Conservation (phyloP, 2,113 vertebrate genomes). For the Polypterus bichir region DNA sequence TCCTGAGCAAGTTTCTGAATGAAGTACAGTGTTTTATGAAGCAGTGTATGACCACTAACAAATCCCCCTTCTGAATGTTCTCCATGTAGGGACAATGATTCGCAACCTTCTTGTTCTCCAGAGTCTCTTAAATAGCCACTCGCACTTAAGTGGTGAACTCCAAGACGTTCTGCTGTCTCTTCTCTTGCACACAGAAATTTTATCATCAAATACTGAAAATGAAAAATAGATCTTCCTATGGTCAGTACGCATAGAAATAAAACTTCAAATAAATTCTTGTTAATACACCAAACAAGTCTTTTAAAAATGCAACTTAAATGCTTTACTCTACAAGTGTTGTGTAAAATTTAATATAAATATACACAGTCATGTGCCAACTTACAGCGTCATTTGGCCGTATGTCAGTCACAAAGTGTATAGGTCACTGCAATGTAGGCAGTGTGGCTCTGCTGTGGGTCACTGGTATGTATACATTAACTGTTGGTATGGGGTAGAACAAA, state of each 20-base stretch:
- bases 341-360: too few species aligned
- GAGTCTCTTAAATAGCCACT: constrained; percentile 70
- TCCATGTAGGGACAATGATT: constrained; percentile 41
- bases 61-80: constrained; percentile 27
- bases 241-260: neutral
- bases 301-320: too few species aligned
- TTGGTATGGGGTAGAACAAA: too few species aligned
- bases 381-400: too few species aligned
- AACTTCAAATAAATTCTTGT: too few species aligned
- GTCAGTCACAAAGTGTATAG: too few species aligned
- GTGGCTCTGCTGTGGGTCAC: too few species aligned
- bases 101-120: constrained; percentile 42
- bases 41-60: constrained; percentile 64
- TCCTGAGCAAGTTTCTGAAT: constrained; percentile 85
- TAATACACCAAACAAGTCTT: too few species aligned
- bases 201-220: constrained; percentile 80
- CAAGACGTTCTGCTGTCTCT: constrained; percentile 78
- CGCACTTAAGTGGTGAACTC: constrained; percentile 74
- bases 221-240: neutral
- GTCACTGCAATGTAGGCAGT: too few species aligned
- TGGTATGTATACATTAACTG: too few species aligned
- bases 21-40: constrained; percentile 85
- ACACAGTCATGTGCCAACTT: too few species aligned
- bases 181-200: constrained; percentile 88
- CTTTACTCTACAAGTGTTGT: too few species aligned